Base-by-base conservation (phyloP, 2,797 vertebrate genomes). In the Enteromius viviparus region DNA sequence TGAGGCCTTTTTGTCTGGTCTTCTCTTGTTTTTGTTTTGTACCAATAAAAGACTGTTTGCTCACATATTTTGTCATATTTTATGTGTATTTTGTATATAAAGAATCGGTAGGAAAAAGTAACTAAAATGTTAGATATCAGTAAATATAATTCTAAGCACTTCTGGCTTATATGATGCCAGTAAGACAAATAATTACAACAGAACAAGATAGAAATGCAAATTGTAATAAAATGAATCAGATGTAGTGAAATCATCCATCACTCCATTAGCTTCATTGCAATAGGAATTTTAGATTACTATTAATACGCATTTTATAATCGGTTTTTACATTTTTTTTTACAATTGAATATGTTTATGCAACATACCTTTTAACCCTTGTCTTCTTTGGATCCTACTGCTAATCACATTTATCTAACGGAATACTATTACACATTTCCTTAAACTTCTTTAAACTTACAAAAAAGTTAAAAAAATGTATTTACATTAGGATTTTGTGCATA, bases 1-100 rank as follows among this genome's bases (percentile, higher is more conserved):
- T 92, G 93, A 93, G 89, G 82, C 92, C 86, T 88, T 91, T 82
- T 80, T 19, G 90, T 89, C 83, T 88, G 64, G 76, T 75, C 85
- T 87, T 92, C 88, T 80, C 49, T 78, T 29, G 89, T 82, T 42
- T 90, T 92, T 94, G 79, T 87, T 87, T 95, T 94, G 90, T 94
- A 94, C 90, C 89, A 93, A 95, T 94, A 93, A 95, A 95, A 90
- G 84, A 76, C 45, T 3, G 14, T 80, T 72, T 78, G 77, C 76
- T 77, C 49, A 53, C 17, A 1, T 58, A 5, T 77, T 7, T 55
- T 5, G 40, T 58, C 7, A 32, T 42, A 34, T 76, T 76, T 37
- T 8, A 0, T 37, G 34, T 37, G 6, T 37, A 37, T 37, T 58
- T 69, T 34, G 4, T 55, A 2, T 68, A 0, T 5, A 42, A 14